phyloP scores from a whole-genome alignment of 2,113 vertebrate genomes.

The Scartelaos histophorus region DNA sequence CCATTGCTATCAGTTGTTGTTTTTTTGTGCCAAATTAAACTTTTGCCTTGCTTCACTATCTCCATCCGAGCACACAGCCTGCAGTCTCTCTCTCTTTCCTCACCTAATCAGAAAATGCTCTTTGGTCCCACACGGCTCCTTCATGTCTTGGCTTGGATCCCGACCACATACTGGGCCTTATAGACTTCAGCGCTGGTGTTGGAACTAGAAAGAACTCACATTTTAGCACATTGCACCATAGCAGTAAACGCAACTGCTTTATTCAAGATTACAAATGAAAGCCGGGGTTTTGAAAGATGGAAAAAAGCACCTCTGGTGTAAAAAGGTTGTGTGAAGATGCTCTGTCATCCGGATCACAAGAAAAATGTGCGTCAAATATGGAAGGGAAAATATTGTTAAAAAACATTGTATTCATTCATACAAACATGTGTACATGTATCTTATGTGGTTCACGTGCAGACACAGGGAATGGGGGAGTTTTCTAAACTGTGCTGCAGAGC shows the following conservation, averaged over 20 bases:
- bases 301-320: neutral
- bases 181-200: neutral
- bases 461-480: too few relatives aligned
- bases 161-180: neutral
- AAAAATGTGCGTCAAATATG: neutral
- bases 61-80: neutral
- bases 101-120: conserved; percentile 8
- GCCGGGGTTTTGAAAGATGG: neutral
- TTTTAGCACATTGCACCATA: neutral
- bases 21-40: conserved; percentile 4
- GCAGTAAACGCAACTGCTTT: neutral
- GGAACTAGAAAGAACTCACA: neutral
- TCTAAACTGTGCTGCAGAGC: too few relatives aligned
- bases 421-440: too few relatives aligned
- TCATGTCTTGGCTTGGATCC: conserved; percentile 6
- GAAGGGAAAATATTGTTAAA: neutral
- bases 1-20: neutral
- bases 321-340: neutral
- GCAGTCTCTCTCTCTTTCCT: neutral
- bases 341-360: neutral
- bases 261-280: conserved; percentile 6
- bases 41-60: neutral
- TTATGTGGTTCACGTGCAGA: too few relatives aligned
- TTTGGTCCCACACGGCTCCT: conserved; percentile 10
- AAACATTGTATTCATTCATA: neutral